Conservation (phyloP, 2,888 invertebrate species). For the Drosophila meridionalis region DNA sequence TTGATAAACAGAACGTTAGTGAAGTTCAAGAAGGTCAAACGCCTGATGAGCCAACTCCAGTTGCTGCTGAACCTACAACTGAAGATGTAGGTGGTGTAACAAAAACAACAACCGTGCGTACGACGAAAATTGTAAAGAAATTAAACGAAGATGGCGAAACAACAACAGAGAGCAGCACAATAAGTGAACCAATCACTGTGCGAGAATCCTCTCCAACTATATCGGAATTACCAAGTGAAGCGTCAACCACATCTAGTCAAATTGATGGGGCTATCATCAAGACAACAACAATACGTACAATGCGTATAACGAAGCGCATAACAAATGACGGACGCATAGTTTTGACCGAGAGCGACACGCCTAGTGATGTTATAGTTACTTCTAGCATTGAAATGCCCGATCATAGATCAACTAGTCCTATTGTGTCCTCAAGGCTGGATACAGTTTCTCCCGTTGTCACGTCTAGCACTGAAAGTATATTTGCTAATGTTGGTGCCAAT, state of each 20-base stretch:
- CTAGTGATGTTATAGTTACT: constrained; percentile 76
- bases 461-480: constrained; percentile 43
- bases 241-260: constrained; percentile 73
- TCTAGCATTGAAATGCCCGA: constrained; percentile 82
- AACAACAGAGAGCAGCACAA: constrained; percentile 64
- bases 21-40: constrained; percentile 26
- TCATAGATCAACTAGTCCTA: constrained; percentile 63
- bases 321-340: constrained; percentile 80
- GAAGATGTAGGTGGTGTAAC: constrained; percentile 66
- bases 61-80: constrained; percentile 30
- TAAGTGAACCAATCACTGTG: constrained; percentile 70
- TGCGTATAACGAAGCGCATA: constrained; percentile 80
- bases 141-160: constrained; percentile 74
- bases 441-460: constrained; percentile 42
- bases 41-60: constrained; percentile 9
- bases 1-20: constrained; percentile 46
- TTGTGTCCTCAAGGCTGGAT: constrained; percentile 39
- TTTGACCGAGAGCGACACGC: constrained; percentile 74
- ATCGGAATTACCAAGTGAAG: constrained; percentile 66
- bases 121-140: constrained; percentile 81
- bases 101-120: constrained; percentile 83
- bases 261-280: constrained; percentile 80
- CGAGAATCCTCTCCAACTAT: constrained; percentile 68
- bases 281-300: constrained; percentile 83
- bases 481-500: constrained; percentile 63